Evolutionary conservation across 2,888 invertebrate species (phyloP).

Genomic region (Scaptodrosophila latifasciaeformis): DNA sequence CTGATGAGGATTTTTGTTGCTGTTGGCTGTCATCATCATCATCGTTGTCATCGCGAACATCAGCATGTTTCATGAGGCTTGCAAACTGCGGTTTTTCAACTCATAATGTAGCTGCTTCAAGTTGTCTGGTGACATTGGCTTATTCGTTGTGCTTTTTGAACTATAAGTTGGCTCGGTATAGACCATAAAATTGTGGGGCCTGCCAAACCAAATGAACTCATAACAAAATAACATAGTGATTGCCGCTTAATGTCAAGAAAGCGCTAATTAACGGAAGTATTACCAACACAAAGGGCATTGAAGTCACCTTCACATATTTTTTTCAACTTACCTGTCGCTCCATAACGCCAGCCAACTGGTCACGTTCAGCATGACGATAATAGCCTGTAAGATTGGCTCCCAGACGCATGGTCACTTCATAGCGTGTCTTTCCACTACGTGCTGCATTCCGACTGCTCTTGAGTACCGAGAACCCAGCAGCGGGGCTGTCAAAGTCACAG

Average conservation of each 20-base stretch:
- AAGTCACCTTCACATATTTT: constrained; percentile 7
- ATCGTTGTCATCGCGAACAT: neutral
- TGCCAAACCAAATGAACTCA: constrained; percentile 16
- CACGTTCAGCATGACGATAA: constrained; percentile 67
- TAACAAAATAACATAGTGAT: constrained; percentile 10
- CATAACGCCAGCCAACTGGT: constrained; percentile 68
- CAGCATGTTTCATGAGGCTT: neutral
- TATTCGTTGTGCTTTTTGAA: constrained; percentile 26
- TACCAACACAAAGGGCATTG: neutral
- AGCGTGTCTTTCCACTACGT: constrained; percentile 73
- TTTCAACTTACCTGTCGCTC: constrained; percentile 72
- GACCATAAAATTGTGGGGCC: constrained; percentile 30
- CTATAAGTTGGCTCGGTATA: constrained; percentile 26
- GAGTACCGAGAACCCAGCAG: constrained; percentile 35
- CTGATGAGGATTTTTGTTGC: constrained; percentile 44
- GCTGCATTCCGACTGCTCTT: constrained; percentile 56
- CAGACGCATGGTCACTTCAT: constrained; percentile 74
- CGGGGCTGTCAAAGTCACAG: constrained; percentile 63
- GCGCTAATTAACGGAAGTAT: constrained; percentile 26
- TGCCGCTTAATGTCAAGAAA: constrained; percentile 18
- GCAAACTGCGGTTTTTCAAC: neutral
- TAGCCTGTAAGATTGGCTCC: constrained; percentile 73
- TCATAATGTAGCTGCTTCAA: constrained; percentile 32
- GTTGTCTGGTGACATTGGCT: no score
- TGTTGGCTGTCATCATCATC: constrained; percentile 45